phyloP scores from a whole-genome alignment of 2,797 vertebrate species.

The Sebastes nivosus region DNA sequence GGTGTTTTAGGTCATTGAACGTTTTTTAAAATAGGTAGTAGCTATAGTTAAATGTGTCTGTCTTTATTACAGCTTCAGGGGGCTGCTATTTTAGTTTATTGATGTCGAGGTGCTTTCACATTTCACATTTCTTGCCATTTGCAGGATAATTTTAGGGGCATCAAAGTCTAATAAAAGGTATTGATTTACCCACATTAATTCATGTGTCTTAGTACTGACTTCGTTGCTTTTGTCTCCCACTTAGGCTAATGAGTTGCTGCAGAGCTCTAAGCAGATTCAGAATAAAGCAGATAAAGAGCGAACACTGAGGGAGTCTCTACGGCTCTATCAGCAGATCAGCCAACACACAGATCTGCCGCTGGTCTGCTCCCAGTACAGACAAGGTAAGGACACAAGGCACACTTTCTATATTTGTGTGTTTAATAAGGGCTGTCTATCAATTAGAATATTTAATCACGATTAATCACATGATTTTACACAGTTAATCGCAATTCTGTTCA shows the following conservation, averaged over 20 bases:
- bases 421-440: no score
- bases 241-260: constrained; percentile 96
- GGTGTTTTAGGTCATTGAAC: neutral
- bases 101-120: neutral
- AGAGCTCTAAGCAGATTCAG: constrained; percentile 92
- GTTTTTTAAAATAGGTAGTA: neutral
- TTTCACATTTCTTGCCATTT: constrained; percentile 5
- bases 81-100: neutral
- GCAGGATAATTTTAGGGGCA: constrained; percentile 7
- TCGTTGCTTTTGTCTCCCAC: constrained; percentile 31
- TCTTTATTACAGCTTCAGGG: neutral
- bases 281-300: constrained; percentile 92
- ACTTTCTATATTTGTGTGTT: neutral
- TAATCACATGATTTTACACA: no score
- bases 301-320: constrained; percentile 91
- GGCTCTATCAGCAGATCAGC: constrained; percentile 96
- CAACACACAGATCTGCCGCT: constrained; percentile 93
- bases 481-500: no score
- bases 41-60: neutral
- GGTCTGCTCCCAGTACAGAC: constrained; percentile 94
- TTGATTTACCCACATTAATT: constrained; percentile 33
- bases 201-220: constrained; percentile 14
- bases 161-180: constrained; percentile 14
- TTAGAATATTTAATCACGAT: no score
- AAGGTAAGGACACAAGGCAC: constrained; percentile 82